Evolutionary conservation across 2,888 invertebrate species (phyloP).

Genomic region (Drosophila basisetae): DNA sequence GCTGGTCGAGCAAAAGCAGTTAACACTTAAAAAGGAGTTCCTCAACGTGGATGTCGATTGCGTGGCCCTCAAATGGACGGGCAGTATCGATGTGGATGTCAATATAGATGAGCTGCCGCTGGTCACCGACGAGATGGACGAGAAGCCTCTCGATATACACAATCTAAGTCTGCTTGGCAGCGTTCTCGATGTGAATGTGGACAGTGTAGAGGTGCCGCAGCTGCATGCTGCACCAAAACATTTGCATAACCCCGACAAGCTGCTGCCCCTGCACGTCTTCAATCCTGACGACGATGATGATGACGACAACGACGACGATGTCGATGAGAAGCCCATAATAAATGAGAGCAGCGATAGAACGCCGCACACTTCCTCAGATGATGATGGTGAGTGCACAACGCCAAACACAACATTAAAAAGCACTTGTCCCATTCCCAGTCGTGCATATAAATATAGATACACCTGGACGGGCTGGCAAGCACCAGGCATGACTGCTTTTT

Average conservation of each 20-base stretch:
- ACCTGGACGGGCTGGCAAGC: background rate
- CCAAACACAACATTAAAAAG: background rate
- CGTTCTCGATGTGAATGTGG: constrained; percentile 67
- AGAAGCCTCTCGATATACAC: constrained; percentile 70
- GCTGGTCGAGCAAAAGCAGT: constrained; percentile 70
- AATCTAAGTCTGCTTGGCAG: constrained; percentile 67
- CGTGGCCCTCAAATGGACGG: constrained; percentile 63
- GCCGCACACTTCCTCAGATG: constrained; percentile 11
- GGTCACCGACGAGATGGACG: constrained; percentile 65
- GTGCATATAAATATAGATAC: background rate
- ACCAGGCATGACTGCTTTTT: background rate
- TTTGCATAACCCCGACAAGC: background rate
- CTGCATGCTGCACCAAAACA: constrained; percentile 8
- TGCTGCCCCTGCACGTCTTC: background rate
- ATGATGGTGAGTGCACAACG: constrained; percentile 46
- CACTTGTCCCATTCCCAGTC: background rate
- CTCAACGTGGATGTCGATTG: constrained; percentile 70
- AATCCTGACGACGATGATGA: constrained; percentile 7
- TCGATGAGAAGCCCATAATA: constrained; percentile 58
- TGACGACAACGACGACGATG: constrained; percentile 11
- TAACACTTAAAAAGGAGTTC: constrained; percentile 69
- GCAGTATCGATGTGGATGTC: constrained; percentile 61
- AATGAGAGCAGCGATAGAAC: constrained; percentile 9
- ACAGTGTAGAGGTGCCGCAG: constrained; percentile 66
- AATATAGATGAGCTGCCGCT: constrained; percentile 70